Conservation (phyloP, 2,113 vertebrate genomes). For the Collichthys lucidus region DNA sequence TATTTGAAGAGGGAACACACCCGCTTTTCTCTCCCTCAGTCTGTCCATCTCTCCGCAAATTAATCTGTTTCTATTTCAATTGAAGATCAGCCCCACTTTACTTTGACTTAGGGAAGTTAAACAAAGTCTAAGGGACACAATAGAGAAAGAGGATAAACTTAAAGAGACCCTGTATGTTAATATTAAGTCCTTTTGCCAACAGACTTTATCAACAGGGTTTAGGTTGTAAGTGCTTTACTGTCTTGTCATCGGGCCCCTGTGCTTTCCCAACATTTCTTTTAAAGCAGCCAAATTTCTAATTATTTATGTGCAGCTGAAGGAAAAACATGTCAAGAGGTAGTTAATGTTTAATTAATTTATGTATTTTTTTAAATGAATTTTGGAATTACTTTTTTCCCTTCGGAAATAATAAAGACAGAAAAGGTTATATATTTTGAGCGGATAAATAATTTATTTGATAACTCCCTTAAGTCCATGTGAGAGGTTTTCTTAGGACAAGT, state of each 20-base stretch:
- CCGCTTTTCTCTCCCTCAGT: constrained; percentile 50
- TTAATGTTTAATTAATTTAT: neutral
- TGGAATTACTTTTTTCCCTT: neutral
- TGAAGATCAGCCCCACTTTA: constrained; percentile 75
- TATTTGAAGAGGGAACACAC: constrained; percentile 71
- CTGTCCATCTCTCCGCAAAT: constrained; percentile 68
- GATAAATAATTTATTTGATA: too few species aligned
- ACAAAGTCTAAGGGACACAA: constrained; percentile 72
- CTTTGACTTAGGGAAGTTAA: constrained; percentile 71
- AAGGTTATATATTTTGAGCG: neutral
- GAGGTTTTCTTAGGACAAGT: constrained; percentile 14
- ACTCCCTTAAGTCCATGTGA: neutral
- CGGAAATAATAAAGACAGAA: neutral
- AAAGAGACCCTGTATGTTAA: constrained; percentile 70
- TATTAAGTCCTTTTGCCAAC: constrained; percentile 72
- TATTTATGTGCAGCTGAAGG: constrained; percentile 52
- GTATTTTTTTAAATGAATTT: constrained; percentile 11
- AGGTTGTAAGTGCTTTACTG: constrained; percentile 39
- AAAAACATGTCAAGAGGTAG: constrained; percentile 84
- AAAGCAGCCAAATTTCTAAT: constrained; percentile 69
- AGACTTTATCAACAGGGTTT: constrained; percentile 48
- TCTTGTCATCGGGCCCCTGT: constrained; percentile 43
- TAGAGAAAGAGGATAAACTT: constrained; percentile 60
- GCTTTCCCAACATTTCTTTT: constrained; percentile 26
- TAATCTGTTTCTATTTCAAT: constrained; percentile 75